Base-by-base conservation (phyloP, 2,888 invertebrate species). In the Latrodectus hesperus region DNA sequence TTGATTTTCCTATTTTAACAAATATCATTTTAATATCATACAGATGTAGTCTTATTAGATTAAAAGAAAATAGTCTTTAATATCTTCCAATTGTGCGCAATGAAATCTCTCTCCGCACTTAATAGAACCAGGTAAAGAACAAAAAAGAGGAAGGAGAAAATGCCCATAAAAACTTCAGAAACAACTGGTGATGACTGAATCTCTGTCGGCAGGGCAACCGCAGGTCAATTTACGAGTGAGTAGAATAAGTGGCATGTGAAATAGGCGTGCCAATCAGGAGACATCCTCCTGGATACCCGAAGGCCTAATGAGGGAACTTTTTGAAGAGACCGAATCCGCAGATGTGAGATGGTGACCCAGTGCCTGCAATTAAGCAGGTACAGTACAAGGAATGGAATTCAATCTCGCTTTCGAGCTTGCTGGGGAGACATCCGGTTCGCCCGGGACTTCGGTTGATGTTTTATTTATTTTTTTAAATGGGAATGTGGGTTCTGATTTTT, bases 231-330 rank as follows among this genome's bases (percentile, higher is more conserved):
- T 60, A 60, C n/a, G 60, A 12, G 60, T 11, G 12, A n/a, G 60
- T 60, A 60, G 12, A 60, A 60, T 60, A 60, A 60, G 60, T n/a
- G 60, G 60, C 60, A 60, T 16, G 60, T 60, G 60, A 60, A 60
- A 60, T 60, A 60, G 60, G 60, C n/a, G 60, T 60, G 60, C 60
- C 60, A 60, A 60, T 60, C 60, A 60, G n/a, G n/a, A 60, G 60
- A 16, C n/a, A 10, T 38, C 38, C 38, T 38, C 38, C 38, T 38
- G 6, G 60, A 60, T 16, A 60, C 60, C 60, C n/a, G n/a, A 60
- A 60, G 60, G 60, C 60, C 60, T 60, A 60, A 60, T 60, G 60
- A 60, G 60, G 60, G 60, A 60, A n/a, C n/a, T 60, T 60, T n/a
- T 60, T 60, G 60, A 60, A 60, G 60, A n/a, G 8, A n/a, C 60